Evolutionary conservation across 2,888 invertebrate genomes (phyloP).

Genomic region (Hypercompe scribonia): DNA sequence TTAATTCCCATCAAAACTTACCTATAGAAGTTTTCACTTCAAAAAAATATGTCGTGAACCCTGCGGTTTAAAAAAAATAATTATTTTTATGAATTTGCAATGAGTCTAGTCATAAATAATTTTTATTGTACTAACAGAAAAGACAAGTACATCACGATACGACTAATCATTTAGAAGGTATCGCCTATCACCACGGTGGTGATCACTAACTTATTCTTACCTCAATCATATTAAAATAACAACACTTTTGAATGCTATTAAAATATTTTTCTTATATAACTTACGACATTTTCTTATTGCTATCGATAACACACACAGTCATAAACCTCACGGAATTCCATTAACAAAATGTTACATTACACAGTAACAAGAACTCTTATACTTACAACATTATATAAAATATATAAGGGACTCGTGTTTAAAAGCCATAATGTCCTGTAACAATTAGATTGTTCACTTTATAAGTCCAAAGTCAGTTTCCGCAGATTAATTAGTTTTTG

Average conservation of each 20-base stretch:
- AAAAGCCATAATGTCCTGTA: no score
- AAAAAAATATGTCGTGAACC: no score
- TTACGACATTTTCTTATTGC: conserved; percentile 9
- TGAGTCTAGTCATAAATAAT: no score
- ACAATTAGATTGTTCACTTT: background rate
- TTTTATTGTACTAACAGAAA: no score
- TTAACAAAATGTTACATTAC: background rate
- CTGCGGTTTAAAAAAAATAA: no score
- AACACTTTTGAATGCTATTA: background rate
- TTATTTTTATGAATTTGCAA: no score
- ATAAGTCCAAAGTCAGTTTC: conserved; percentile 35
- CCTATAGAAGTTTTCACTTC: no score
- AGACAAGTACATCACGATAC: background rate
- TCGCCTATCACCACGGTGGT: no score
- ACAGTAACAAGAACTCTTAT: background rate
- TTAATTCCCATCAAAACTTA: no score
- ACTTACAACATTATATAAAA: background rate
- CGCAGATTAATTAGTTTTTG: conserved; percentile 44
- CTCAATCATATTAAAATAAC: background rate
- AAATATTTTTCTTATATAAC: background rate
- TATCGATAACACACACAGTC: conserved; percentile 14
- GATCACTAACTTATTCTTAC: background rate
- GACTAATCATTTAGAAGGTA: no score
- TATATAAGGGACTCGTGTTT: background rate
- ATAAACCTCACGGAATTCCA: conserved; percentile 13